phyloP scores from a whole-genome alignment of 2,113 vertebrate species.

The Zootoca vivipara region DNA sequence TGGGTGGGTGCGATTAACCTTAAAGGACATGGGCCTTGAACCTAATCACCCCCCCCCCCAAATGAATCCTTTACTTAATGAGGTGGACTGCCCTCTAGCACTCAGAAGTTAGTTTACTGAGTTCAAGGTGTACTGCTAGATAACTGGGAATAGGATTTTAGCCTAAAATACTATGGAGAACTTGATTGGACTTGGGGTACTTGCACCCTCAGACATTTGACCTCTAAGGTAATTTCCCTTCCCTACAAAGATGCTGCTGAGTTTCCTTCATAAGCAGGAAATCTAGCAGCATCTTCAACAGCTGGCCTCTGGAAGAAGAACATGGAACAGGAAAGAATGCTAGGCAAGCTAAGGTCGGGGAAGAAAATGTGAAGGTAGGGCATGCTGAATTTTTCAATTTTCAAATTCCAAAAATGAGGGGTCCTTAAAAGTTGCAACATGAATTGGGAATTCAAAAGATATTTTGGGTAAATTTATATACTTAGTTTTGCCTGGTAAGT shows the following conservation, averaged over 20 bases:
- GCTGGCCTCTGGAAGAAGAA: neutral
- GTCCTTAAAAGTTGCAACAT: too few species aligned
- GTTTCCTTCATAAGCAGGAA: neutral
- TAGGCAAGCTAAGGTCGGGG: neutral
- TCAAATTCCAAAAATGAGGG: too few species aligned
- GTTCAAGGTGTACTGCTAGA: too few species aligned
- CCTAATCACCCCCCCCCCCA: neutral
- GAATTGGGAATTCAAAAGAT: too few species aligned
- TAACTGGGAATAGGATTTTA: too few species aligned
- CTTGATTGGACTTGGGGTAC: neutral
- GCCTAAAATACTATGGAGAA: neutral
- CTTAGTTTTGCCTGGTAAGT: too few species aligned
- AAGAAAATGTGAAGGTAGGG: neutral
- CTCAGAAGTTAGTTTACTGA: too few species aligned
- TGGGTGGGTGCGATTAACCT: neutral
- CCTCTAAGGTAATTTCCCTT: neutral
- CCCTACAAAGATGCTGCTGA: neutral
- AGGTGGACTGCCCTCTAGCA: neutral
- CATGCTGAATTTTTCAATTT: too few species aligned
- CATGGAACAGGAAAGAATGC: neutral
- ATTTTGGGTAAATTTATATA: too few species aligned
- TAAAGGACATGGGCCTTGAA: neutral
- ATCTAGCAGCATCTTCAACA: neutral
- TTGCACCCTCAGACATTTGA: neutral
- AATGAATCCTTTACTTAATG: neutral